Evolutionary conservation across 2,113 vertebrate species (phyloP).

Genomic region (Maccullochella peelii): DNA sequence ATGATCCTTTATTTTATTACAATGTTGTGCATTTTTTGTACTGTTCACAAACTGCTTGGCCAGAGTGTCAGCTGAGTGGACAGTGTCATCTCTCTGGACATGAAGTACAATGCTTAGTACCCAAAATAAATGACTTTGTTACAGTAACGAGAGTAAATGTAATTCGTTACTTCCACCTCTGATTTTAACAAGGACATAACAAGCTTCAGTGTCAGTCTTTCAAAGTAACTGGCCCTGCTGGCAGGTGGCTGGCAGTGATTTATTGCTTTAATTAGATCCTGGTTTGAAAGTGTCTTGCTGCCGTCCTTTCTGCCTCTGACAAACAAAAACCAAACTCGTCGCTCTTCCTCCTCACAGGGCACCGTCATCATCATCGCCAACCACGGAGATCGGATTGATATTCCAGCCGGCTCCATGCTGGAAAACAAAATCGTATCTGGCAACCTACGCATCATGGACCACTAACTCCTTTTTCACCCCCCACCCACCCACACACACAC

Average conservation of each 20-base stretch:
- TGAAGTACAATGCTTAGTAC: no score
- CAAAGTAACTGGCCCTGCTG: neutral
- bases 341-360: slow-evolving; percentile 83
- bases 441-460: slow-evolving; percentile 98
- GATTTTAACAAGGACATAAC: neutral
- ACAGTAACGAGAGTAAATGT: no score
- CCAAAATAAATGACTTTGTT: no score
- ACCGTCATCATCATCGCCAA: slow-evolving; percentile 99
- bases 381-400: slow-evolving; percentile 97
- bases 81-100: no score
- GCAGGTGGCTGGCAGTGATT: slow-evolving; percentile 18
- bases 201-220: neutral
- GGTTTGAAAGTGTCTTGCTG: neutral
- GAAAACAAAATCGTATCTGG: slow-evolving; percentile 99
- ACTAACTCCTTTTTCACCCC: slow-evolving; percentile 82
- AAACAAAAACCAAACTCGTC: neutral
- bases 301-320: neutral
- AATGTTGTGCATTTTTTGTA: no score
- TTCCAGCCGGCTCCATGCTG: slow-evolving; percentile 94
- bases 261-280: slow-evolving; percentile 27
- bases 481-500: neutral
- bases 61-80: no score
- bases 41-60: no score
- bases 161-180: no score
- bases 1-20: no score